These are phyloP conservation scores for Lagocephalus sceleratus DNA, from an alignment of 2,797 vertebrate species.

Conservation along the genomic window DNA sequence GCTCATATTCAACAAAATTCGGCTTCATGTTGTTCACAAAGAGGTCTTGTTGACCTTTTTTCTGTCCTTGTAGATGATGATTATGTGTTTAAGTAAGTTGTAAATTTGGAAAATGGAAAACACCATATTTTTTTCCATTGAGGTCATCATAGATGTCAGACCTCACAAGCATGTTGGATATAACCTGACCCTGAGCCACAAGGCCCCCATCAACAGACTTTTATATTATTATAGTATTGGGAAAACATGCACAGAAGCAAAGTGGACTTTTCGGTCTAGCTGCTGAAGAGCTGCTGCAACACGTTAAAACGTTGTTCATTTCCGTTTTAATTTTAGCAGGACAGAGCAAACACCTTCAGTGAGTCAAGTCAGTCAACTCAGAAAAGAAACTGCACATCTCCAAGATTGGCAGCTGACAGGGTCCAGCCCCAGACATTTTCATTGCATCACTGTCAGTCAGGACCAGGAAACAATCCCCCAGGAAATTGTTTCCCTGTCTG, in stretches of 20 bases:
- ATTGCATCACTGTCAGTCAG: slow-evolving; percentile 48
- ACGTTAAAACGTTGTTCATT: background rate
- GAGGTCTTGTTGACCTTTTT: no score
- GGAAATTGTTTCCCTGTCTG: slow-evolving; percentile 36
- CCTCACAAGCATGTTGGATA: background rate
- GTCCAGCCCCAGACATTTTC: slow-evolving; percentile 25
- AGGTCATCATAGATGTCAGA: slow-evolving; percentile 3
- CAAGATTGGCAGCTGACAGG: slow-evolving; percentile 57
- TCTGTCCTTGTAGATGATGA: no score
- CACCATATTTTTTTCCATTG: no score
- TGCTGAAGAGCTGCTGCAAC: background rate
- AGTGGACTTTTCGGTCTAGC: no score
- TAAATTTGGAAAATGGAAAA: no score
- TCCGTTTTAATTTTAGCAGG: slow-evolving; percentile 19
- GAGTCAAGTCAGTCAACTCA: slow-evolving; percentile 2
- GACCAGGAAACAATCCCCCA: slow-evolving; percentile 34
- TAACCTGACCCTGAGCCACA: background rate
- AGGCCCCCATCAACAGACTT: no score
- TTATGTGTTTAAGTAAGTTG: no score
- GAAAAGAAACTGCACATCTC: slow-evolving; percentile 2
- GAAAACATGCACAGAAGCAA: no score
- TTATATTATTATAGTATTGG: no score
- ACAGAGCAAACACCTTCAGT: slow-evolving; percentile 34
- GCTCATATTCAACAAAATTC: no score
- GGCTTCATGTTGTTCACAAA: no score